Evolutionary conservation across 2,888 invertebrate genomes (phyloP).

Genomic region (Tipula unca): DNA sequence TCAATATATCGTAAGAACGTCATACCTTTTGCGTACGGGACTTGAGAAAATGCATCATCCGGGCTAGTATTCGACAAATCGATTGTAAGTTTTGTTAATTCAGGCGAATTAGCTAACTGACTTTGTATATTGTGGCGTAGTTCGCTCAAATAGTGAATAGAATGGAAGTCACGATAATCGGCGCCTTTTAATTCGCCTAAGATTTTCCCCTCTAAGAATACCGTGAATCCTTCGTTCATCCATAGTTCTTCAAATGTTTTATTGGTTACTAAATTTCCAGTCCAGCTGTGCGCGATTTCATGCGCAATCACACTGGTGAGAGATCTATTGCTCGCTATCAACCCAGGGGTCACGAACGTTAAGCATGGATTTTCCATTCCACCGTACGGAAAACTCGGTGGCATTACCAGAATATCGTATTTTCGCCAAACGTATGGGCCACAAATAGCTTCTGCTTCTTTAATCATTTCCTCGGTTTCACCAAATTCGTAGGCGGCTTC

Average conservation of each 20-base stretch:
- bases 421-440: slow-evolving; percentile 87
- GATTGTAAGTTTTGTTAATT: slow-evolving; percentile 69
- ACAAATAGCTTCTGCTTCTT: slow-evolving; percentile 72
- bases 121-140: slow-evolving; percentile 43
- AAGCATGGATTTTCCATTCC: slow-evolving; percentile 98
- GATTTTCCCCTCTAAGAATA: slow-evolving; percentile 85
- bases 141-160: slow-evolving; percentile 66
- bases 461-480: slow-evolving; percentile 74
- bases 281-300: slow-evolving; percentile 94
- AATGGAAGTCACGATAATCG: slow-evolving; percentile 67
- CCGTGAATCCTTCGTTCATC: slow-evolving; percentile 89
- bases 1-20: slow-evolving; percentile 83
- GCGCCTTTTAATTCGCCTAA: slow-evolving; percentile 57
- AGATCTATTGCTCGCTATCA: slow-evolving; percentile 77
- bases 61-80: slow-evolving; percentile 63
- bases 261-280: slow-evolving; percentile 91
- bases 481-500: slow-evolving; percentile 81
- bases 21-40: slow-evolving; percentile 91
- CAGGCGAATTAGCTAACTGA: slow-evolving; percentile 53
- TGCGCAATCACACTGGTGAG: slow-evolving; percentile 86
- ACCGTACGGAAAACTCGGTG: slow-evolving; percentile 85
- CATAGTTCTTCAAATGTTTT: slow-evolving; percentile 92
- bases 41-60: slow-evolving; percentile 81
- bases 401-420: slow-evolving; percentile 83
- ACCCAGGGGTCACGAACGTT: slow-evolving; percentile 89